Base-by-base conservation (phyloP, 2,888 invertebrate genomes). In the Brachypalpus laphriformis region DNA sequence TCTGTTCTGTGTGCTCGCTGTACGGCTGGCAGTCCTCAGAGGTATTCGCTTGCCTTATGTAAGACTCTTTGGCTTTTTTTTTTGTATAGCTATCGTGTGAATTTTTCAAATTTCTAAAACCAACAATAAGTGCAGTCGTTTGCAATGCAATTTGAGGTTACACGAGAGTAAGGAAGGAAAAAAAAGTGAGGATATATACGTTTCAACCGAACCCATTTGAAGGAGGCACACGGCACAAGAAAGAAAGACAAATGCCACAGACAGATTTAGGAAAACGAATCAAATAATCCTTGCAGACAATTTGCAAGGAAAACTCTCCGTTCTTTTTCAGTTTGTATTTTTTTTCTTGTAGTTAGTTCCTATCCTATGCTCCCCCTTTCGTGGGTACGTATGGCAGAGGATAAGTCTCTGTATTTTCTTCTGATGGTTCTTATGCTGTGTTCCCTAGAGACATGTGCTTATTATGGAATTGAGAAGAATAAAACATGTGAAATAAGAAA, bases 31-130 rank as follows among this genome's bases (percentile, higher is more conserved):
- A 37, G 22, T n/a, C n/a, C 3, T 49, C 1, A 20, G 11, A 56
- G 56, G 59, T 14, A 25, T 18, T 18, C 59, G 47, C 5, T 28
- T 25, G 25, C 28, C 40, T 57, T 70, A 56, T 70, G 56, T 70
- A 70, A 70, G 56, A 34, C 42, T 7, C 37, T 54, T 20, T 9
- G 14, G 16, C 42, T 42, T 9, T 22, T 28, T 59, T 37, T 40
- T 7, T 40, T 28, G 25, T 51, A 37, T 59, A 7, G 59, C n/a
- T 25, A 16, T 54, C 74, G 71, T 81, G 74, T 81, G 66, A 81
- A 74, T 81, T 72, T 80, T 72, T 81, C 59, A 61, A 68, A 81
- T 74, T 80, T 81, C 74, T 54, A 54, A 81, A 81, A 80, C 71
- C 78, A 80, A 72, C 78, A 71, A 80, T 80, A 59, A 72, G 71